Conservation (phyloP, 37 sponge, comb jelly and placozoan genomes). For the Eunapius fragilis region DNA sequence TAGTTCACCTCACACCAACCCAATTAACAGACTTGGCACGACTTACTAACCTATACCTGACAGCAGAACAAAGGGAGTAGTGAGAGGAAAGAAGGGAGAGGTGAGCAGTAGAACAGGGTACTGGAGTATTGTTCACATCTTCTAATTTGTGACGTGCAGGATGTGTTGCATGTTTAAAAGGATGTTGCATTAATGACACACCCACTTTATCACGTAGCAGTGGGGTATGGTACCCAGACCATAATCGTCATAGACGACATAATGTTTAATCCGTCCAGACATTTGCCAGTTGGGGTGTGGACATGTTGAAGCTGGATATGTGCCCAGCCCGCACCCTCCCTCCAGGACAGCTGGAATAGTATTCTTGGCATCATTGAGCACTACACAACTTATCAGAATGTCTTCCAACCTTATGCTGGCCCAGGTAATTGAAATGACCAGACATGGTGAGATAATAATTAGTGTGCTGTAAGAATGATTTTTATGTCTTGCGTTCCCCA, state of each 20-base stretch:
- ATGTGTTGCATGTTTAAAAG: no score
- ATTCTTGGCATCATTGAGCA: constrained; percentile 82
- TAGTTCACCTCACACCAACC: constrained; percentile 85
- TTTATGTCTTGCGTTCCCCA: no score
- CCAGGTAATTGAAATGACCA: constrained; percentile 99
- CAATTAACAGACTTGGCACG: constrained; percentile 82
- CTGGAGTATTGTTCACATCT: no score
- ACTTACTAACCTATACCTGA: constrained; percentile 78
- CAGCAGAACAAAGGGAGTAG: background rate
- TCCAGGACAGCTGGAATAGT: constrained; percentile 91
- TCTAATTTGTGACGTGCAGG: no score
- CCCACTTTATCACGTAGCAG: no score
- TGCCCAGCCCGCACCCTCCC: constrained; percentile 25
- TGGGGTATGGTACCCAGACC: no score
- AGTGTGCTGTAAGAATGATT: background rate
- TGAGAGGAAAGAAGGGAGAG: background rate
- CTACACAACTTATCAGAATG: constrained; percentile 69
- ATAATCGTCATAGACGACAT: no score
- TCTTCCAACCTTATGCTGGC: constrained; percentile 80
- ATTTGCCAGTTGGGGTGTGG: constrained; percentile 95
- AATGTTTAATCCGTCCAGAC: constrained; percentile 58
- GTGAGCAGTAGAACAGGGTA: no score
- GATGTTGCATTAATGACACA: no score
- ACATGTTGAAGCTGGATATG: constrained; percentile 93
- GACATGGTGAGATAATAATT: constrained; percentile 77